Evolutionary conservation across 2,797 vertebrate species (phyloP).

Genomic region (Megaceryle alcyon): DNA sequence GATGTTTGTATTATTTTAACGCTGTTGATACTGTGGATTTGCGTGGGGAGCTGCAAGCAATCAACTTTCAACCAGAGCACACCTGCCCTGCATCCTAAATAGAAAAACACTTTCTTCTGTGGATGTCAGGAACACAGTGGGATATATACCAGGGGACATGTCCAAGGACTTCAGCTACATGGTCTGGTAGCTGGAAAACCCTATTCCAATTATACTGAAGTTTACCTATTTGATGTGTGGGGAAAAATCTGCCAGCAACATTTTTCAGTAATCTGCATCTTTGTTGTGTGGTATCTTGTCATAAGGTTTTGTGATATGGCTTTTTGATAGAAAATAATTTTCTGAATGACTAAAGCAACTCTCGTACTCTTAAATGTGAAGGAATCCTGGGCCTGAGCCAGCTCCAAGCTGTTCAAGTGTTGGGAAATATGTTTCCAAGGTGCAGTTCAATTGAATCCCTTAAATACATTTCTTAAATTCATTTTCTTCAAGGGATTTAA

Average conservation of each 20-base stretch:
- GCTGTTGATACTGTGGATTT: slow-evolving; percentile 8
- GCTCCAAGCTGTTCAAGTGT: background rate
- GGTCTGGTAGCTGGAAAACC: background rate
- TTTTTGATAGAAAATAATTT: background rate
- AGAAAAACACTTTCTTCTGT: background rate
- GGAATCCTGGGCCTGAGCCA: background rate
- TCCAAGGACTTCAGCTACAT: background rate
- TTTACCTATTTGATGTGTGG: background rate
- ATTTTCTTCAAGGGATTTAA: background rate
- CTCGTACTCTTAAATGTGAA: background rate
- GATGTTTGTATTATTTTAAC: slow-evolving; percentile 64
- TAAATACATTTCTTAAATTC: background rate
- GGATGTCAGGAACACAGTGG: background rate
- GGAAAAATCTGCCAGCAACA: background rate
- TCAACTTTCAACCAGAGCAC: background rate
- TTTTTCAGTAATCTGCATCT: background rate
- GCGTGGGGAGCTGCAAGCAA: background rate
- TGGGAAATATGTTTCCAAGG: background rate
- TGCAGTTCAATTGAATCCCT: background rate
- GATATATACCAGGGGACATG: background rate
- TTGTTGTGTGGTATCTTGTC: background rate
- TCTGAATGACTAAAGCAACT: background rate
- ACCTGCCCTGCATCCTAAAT: background rate
- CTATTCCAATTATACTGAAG: background rate
- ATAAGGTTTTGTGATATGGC: background rate